Evolutionary conservation across 23 tunicate species (phyloP), one percentile per base, ranked within the genome.

Genomic region (Oikopleura albicans): DNA sequence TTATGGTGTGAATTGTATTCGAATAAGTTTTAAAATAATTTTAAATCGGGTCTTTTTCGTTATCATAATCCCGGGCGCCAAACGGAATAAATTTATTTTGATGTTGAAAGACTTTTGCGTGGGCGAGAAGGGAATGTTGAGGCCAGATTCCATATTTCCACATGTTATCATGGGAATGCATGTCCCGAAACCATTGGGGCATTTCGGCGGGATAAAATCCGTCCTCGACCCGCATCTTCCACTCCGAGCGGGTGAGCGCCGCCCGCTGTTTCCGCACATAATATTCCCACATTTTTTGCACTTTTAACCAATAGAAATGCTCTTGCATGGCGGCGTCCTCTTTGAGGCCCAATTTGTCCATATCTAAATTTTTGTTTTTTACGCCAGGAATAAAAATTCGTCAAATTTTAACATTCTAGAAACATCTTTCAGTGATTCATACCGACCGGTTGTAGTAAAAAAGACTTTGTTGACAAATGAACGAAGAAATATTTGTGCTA

Each of bases 121-220:
- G 79, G 59, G 59, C 59, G 33, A 71, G 37, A 29, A 71, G 34
- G 36, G 34, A 16, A 29, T 71, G 79, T 29, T 71, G 79, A 2
- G 79, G 34, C 79, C 79, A 71, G 37, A 71, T 71, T 2, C 79
- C 79, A 37, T 71, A 71, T 29, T 16, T 71, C 79, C 79, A 71
- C 79, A 71, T 71, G 31, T 71, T 37, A 27, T 71, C 79, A 29
- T 71, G 79, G 4, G 35, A 12, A 29, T 12, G 2, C 79, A 71
- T 71, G 2, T 71, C 79, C 4, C 79, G 33, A 37, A 71, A 71
- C 79, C 79, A 71, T 29, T 71, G 33, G 28, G 79, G 79, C 27
- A 71, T 29, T 71, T 71, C 79, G 28, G 28, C 37, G 28, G 79
- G 79, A 71, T 71, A 71, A 71, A 12, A 71, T 4, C 79, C 79